Base-by-base conservation (phyloP, 53 echinoderm and acorn worm genomes). In the Paelopatides confundens region DNA sequence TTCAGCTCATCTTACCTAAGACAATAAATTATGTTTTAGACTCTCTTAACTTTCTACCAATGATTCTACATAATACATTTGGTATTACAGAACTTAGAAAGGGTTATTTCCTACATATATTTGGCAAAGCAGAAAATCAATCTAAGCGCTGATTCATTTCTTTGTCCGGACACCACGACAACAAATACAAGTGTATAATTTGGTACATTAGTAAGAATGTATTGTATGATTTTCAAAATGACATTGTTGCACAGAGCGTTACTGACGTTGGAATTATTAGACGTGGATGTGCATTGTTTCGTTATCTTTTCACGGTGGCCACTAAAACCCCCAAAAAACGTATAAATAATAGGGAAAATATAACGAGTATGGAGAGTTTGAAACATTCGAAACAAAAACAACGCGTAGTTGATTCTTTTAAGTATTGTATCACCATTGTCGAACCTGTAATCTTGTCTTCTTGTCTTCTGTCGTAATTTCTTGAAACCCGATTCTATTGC, bases 191-290 rank as follows among this genome's bases (percentile, higher is more conserved):
- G 51, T 91, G 81, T 46, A 63, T 87, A 21, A 3, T 1, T 8
- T 91, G 91, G 91, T 62, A 91, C 21, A 82, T 65, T 1, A 52
- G 15, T 21, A n/a, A 43, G 23, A 67, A 58, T 10, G 86, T 51
- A 21, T 38, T 46, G 31, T 91, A 67, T 81, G 91, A 86, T 23
- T 76, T 91, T 34, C 68, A 81, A 35, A 5, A 67, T 2, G 86
- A 90, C 29, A n/a, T 90, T 11, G 34, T 86, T 11, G 54, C 27
- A 11, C 86, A 90, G 21, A 86, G 91, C 38, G 2, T 81, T 4
- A 90, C 81, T 58, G 86, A 90, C 23, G 91, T 90, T 12, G 87
- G 86, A 35, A 86, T 90, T 58, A 29, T 90, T 2, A 78, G 86
- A 28, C 63, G 81, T 17, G 78, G 81, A 40, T 90, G 90, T 39